Evolutionary conservation across 2,797 vertebrate species (phyloP).

Genomic region (Sylvilagus floridanus): DNA sequence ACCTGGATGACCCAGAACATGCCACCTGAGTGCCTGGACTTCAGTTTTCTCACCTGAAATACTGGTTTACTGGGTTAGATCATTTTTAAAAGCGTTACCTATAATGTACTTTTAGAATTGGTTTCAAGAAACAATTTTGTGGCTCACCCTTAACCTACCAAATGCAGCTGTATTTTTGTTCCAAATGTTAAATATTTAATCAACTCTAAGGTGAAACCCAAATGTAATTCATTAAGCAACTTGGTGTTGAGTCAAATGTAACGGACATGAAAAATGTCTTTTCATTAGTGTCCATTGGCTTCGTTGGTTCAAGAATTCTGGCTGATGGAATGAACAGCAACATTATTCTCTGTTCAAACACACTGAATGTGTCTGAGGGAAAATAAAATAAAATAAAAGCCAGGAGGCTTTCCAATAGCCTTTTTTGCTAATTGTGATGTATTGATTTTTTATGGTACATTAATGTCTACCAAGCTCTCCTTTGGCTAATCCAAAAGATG

Average conservation of each 20-base stretch:
- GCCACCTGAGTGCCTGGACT: neutral
- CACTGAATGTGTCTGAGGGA: conserved; percentile 64
- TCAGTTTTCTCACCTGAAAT: conserved; percentile 38
- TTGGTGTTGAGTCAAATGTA: conserved; percentile 84
- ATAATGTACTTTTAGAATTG: conserved; percentile 31
- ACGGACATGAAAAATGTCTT: conserved; percentile 85
- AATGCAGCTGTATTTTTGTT: conserved; percentile 72
- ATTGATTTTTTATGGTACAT: conserved; percentile 77
- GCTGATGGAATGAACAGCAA: conserved; percentile 72
- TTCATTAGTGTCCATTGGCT: conserved; percentile 83
- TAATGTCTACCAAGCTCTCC: conserved; percentile 65
- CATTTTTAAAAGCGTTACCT: conserved; percentile 35
- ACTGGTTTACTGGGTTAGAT: neutral
- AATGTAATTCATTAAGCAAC: conserved; percentile 85
- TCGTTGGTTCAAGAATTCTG: conserved; percentile 73
- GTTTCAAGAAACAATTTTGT: conserved; percentile 56
- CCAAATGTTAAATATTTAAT: conserved; percentile 86
- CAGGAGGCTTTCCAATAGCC: conserved; percentile 60
- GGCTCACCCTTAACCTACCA: conserved; percentile 53
- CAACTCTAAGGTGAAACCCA: conserved; percentile 84
- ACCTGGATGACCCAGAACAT: neutral
- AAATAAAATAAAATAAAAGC: conserved; percentile 76
- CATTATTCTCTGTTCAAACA: conserved; percentile 68
- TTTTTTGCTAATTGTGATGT: conserved; percentile 78
- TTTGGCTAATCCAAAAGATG: conserved; percentile 73